These are phyloP conservation scores for Hemistola chrysoprasaria DNA, from an alignment of 2,888 invertebrate genomes.

Conservation along the genomic window DNA sequence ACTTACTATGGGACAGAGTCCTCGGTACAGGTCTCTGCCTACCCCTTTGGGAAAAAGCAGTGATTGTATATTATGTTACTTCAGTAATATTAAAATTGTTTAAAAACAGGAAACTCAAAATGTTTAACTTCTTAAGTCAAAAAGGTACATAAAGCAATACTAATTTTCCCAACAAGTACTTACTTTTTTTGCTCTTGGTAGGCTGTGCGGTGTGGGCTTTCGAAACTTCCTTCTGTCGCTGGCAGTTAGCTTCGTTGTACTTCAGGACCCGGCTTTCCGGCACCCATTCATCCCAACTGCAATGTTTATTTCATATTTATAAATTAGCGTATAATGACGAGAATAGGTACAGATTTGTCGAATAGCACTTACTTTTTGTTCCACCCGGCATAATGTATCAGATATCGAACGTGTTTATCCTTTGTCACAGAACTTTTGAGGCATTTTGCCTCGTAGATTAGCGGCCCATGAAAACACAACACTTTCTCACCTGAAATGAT, in stretches of 20 bases:
- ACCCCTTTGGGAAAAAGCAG: too few relatives aligned
- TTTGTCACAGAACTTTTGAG: slow-evolving; percentile 91
- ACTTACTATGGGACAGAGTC: too few relatives aligned
- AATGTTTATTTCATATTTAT: too few relatives aligned
- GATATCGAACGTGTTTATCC: slow-evolving; percentile 94
- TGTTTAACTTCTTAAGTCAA: too few relatives aligned
- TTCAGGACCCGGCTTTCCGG: slow-evolving; percentile 95
- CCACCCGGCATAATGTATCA: slow-evolving; percentile 99
- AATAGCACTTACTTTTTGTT: slow-evolving; percentile 92
- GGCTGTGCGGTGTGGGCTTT: slow-evolving; percentile 90
- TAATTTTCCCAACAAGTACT: slow-evolving; percentile 15
- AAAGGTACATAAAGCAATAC: too few relatives aligned
- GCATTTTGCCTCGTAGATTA: slow-evolving; percentile 98
- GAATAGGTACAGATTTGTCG: neutral
- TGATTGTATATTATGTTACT: too few relatives aligned
- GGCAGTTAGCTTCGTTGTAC: slow-evolving; percentile 93
- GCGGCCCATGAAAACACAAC: slow-evolving; percentile 96
- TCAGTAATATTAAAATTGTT: too few relatives aligned
- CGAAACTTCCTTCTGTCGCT: slow-evolving; percentile 93
- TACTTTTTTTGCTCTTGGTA: slow-evolving; percentile 85
- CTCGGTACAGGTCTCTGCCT: too few relatives aligned
- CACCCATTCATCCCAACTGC: slow-evolving; percentile 95
- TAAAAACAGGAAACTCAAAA: too few relatives aligned
- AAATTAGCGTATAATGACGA: too few relatives aligned
- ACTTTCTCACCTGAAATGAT: slow-evolving; percentile 90